Conservation (phyloP, 2,888 invertebrate species). For the Hirtodrosophila trivittata region DNA sequence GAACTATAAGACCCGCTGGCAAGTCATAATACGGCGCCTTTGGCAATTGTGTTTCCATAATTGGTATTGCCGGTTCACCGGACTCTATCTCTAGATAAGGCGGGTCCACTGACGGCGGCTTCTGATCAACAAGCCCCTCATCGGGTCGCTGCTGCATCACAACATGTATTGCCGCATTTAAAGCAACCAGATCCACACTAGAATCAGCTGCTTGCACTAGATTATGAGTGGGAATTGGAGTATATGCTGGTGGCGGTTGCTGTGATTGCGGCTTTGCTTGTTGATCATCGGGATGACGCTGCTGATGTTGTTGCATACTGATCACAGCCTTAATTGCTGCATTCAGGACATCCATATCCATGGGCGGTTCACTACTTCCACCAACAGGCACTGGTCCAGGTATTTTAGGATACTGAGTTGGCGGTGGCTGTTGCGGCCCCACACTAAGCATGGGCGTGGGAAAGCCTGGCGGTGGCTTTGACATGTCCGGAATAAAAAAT, state of each 20-base stretch:
- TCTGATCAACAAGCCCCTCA: slow-evolving; percentile 17
- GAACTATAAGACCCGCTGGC: slow-evolving; percentile 98
- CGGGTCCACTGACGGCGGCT: too few relatives aligned
- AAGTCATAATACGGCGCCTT: slow-evolving; percentile 97
- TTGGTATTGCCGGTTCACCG: slow-evolving; percentile 62
- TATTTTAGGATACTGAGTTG: slow-evolving; percentile 52
- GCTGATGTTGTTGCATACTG: slow-evolving; percentile 66
- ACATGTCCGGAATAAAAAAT: slow-evolving; percentile 90
- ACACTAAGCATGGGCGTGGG: slow-evolving; percentile 69
- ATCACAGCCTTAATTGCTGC: slow-evolving; percentile 80
- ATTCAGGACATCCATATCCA: slow-evolving; percentile 70
- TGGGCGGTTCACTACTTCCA: slow-evolving; percentile 34
- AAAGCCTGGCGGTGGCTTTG: slow-evolving; percentile 94
- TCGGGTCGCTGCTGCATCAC: slow-evolving; percentile 53
- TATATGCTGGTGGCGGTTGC: slow-evolving; percentile 32
- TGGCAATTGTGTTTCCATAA: slow-evolving; percentile 91
- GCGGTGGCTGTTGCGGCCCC: slow-evolving; percentile 34
- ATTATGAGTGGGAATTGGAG: slow-evolving; percentile 36
- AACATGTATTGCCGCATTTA: slow-evolving; percentile 75
- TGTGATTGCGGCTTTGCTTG: slow-evolving; percentile 15
- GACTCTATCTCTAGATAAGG: slow-evolving; percentile 23
- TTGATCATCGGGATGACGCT: slow-evolving; percentile 54
- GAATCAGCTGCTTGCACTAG: slow-evolving; percentile 24
- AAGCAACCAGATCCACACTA: slow-evolving; percentile 57
- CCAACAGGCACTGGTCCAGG: slow-evolving; percentile 32